Evolutionary conservation across 2,797 vertebrate genomes (phyloP).

Genomic region (Leptodactylus fallax): DNA sequence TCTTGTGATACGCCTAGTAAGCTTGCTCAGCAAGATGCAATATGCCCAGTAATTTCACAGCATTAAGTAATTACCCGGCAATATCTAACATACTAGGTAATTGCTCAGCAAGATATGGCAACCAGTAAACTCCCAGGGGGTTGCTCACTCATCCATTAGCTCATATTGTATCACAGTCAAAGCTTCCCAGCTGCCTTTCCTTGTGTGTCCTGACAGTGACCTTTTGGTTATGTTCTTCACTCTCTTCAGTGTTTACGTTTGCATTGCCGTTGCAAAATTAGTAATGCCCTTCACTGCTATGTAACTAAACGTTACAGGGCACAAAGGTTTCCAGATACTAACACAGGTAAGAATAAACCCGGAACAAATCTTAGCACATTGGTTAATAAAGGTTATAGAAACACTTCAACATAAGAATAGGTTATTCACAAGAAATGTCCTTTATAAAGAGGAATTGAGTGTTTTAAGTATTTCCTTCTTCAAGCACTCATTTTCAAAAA

Average conservation of each 20-base stretch:
- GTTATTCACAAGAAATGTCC: not conserved
- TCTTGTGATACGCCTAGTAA: slow-evolving; percentile 18
- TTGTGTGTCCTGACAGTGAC: slow-evolving; percentile 22
- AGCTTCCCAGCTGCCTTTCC: slow-evolving; percentile 24
- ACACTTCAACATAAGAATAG: slow-evolving; percentile 3
- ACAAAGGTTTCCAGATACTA: not conserved
- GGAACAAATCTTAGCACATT: not conserved
- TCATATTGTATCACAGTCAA: slow-evolving; percentile 32
- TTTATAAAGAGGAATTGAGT: not conserved
- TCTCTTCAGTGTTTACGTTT: not conserved
- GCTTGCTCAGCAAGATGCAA: slow-evolving; percentile 29
- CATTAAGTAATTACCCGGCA: slow-evolving; percentile 35
- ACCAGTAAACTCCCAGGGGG: slow-evolving; percentile 23
- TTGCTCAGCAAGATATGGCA: slow-evolving; percentile 27
- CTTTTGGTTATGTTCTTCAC: not conserved
- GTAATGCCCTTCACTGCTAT: not conserved
- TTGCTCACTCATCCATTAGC: slow-evolving; percentile 32
- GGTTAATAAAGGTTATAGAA: not conserved
- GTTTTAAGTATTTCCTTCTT: not conserved
- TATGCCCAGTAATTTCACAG: slow-evolving; percentile 22
- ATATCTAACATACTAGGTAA: slow-evolving; percentile 34
- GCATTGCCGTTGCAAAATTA: not conserved
- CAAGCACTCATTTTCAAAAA: not conserved
- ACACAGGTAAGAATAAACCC: not conserved
- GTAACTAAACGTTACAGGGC: not conserved